Evolutionary conservation across 2,113 vertebrate species (phyloP).

Genomic region (Lepus timidus): DNA sequence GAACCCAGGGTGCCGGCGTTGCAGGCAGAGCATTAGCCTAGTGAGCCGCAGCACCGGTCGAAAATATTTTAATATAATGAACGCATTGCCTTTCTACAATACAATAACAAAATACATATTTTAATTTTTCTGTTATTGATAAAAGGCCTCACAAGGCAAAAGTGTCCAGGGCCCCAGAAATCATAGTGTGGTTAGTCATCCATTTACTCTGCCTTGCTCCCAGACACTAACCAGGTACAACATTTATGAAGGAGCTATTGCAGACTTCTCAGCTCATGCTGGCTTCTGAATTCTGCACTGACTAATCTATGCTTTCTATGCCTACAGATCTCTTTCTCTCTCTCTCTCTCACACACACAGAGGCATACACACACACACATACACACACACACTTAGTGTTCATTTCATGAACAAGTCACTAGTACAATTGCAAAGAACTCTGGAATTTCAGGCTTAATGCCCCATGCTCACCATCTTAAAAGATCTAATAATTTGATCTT

Average conservation of each 20-base stretch:
- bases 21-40: too few relatives aligned
- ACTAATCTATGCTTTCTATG: background rate
- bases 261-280: background rate
- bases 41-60: too few relatives aligned
- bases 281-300: background rate
- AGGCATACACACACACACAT: background rate
- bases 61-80: background rate
- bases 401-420: background rate
- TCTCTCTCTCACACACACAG: background rate
- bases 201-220: background rate
- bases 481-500: background rate
- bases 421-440: background rate
- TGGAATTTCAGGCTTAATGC: background rate
- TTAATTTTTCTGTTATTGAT: background rate
- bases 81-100: background rate
- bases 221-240: background rate
- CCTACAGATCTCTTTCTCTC: too few relatives aligned
- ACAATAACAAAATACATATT: background rate
- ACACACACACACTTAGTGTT: background rate
- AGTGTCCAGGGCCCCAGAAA: background rate
- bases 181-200: background rate
- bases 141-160: background rate
- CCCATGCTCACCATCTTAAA: background rate
- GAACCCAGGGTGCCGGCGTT: too few relatives aligned
- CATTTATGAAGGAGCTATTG: background rate